Base-by-base conservation (phyloP, 2,888 invertebrate species). In the Brachynemurus nebulosus region DNA sequence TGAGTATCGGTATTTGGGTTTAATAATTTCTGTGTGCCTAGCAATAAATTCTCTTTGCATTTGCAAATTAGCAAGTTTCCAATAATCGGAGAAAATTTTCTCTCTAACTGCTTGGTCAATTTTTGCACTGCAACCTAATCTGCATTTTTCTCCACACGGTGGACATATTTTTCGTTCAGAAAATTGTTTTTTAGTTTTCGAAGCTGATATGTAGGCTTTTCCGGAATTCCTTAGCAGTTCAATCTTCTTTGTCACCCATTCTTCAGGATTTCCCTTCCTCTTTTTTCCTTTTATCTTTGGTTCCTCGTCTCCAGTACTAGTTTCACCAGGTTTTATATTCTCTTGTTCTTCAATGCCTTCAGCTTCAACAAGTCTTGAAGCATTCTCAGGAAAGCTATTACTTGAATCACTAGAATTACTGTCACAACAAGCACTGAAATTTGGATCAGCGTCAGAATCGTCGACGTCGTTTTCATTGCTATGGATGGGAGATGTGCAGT, bases 1-100 rank as follows among this genome's bases (percentile, higher is more conserved):
- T 9, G 50, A 41, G 40, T 53, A 53, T 25, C 49, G 38, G 42
- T 52, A 50, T 40, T 48, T 48, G n/a, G 47, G 50, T 46, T 48
- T 21, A 17, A 43, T 23, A 4, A 11, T 21, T 20, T n/a, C n/a
- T 12, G 27, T 37, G 25, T 25, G 14, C 20, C 23, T 9, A 11
- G 27, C 33, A 8, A 44, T 30, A 16, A 44, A 44, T 9, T 44
- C 20, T 19, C 44, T 17, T 34, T 44, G 44, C 33, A 3, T 39
- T n/a, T 44, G 20, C 4, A 40, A 4, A 33, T 39, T n/a, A 2
- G 11, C 44, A 9, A 44, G 9, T 16, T 12, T 11, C 44, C 44
- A 39, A 30, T 30, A 44, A 12, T 19, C n/a, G 4, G 27, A 8
- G 25, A 44, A 27, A n/a, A 44, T 18, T 12, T 30, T 3, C 8